Evolutionary conservation across 2,113 vertebrate genomes (phyloP).

Genomic region (Garra rufa): DNA sequence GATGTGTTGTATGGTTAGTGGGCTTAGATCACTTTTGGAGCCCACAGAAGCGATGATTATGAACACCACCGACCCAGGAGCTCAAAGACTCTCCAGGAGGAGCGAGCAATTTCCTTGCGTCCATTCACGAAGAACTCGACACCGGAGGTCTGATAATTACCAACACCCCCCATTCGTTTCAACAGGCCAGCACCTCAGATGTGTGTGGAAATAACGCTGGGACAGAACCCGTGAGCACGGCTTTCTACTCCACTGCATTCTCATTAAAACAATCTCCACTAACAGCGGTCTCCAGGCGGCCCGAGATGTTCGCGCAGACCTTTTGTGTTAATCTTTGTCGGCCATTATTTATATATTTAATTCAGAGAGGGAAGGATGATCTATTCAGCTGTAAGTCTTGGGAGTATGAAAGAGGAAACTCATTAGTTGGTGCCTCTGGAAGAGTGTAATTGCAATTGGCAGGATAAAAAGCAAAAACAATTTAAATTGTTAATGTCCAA

Average conservation of each 20-base stretch:
- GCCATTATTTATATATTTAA: conserved; percentile 54
- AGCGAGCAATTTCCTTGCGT: not conserved
- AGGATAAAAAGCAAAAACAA: conserved; percentile 55
- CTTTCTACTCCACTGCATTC: conserved; percentile 56
- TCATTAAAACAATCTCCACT: conserved; percentile 57
- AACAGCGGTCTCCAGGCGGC: conserved; percentile 40
- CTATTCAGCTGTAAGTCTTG: conserved; percentile 48
- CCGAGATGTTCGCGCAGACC: conserved; percentile 38
- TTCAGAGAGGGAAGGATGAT: conserved; percentile 40
- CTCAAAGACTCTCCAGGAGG: conserved; percentile 7
- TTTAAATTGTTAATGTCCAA: conserved; percentile 59
- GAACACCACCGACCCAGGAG: not conserved
- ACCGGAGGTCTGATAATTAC: conserved; percentile 26
- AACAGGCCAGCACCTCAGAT: not conserved
- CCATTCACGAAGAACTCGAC: conserved; percentile 10
- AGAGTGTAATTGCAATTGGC: conserved; percentile 56
- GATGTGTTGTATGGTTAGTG: not conserved
- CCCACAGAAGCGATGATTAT: not conserved
- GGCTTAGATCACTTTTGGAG: not conserved
- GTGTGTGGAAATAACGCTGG: conserved; percentile 41
- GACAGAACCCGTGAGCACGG: conserved; percentile 6
- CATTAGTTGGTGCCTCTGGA: conserved; percentile 54
- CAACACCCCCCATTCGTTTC: conserved; percentile 14
- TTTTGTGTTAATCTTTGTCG: conserved; percentile 49
- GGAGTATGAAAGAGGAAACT: conserved; percentile 55